Conservation (phyloP, 2,888 invertebrate genomes). For the Clusia tigrina region DNA sequence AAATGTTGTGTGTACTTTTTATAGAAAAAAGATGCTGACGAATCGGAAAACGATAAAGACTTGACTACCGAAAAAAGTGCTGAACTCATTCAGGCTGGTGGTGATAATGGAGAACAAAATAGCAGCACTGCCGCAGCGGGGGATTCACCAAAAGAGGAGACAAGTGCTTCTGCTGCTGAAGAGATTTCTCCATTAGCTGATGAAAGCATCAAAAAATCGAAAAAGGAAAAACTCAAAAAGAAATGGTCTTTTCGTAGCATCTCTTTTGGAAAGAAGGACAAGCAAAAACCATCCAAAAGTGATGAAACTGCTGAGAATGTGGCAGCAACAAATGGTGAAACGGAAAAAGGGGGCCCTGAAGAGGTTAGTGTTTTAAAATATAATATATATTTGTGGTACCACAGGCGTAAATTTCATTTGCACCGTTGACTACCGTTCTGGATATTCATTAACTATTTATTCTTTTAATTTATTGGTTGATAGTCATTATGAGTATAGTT, state of each 20-base stretch:
- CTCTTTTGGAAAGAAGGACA: conserved; percentile 87
- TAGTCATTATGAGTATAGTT: too few relatives aligned
- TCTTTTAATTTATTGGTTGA: too few relatives aligned
- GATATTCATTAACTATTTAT: too few relatives aligned
- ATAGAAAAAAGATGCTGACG: conserved; percentile 70
- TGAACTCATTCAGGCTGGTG: conserved; percentile 41
- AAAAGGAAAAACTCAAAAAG: conserved; percentile 81
- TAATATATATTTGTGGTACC: too few relatives aligned
- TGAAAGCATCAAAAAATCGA: conserved; percentile 69
- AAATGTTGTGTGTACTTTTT: background rate
- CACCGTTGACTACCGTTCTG: too few relatives aligned
- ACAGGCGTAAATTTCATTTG: too few relatives aligned
- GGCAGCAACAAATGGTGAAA: conserved; percentile 66
- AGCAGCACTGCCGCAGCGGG: conserved; percentile 46
- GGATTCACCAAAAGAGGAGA: conserved; percentile 54
- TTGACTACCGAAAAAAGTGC: conserved; percentile 72
- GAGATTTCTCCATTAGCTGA: conserved; percentile 56
- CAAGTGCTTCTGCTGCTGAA: conserved; percentile 38
- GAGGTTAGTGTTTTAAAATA: conserved; percentile 72
- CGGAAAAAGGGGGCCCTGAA: conserved; percentile 70
- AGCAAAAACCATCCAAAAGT: conserved; percentile 81
- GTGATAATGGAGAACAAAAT: conserved; percentile 32
- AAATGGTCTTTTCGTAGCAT: conserved; percentile 90
- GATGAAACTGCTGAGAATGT: conserved; percentile 63
- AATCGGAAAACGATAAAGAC: conserved; percentile 74